Conservation (phyloP, 1,140 invertebrate genomes). For the Drosophila nannoptera region DNA sequence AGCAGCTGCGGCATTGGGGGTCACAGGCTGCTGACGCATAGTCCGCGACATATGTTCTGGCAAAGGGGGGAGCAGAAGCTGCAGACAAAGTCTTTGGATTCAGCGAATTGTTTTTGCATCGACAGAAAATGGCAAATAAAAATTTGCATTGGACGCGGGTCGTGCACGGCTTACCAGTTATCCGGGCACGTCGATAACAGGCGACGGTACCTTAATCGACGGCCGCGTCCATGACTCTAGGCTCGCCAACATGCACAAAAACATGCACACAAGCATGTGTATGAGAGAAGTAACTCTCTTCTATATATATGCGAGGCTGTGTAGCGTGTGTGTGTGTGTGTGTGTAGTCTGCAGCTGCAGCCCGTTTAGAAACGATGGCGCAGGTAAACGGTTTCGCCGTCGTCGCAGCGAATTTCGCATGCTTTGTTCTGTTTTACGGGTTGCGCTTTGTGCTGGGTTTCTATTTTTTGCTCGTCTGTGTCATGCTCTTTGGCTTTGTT, state of each 20-base stretch:
- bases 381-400: slow-evolving; percentile 40
- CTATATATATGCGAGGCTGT: not conserved
- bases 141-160: slow-evolving; percentile 31
- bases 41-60: slow-evolving; percentile 10
- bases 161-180: slow-evolving; percentile 7
- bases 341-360: slow-evolving; percentile 43
- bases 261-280: not conserved
- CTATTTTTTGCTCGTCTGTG: slow-evolving; percentile 45
- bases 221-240: slow-evolving; percentile 29
- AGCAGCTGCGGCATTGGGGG: slow-evolving; percentile 46
- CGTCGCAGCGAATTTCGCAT: slow-evolving; percentile 49
- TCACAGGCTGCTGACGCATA: slow-evolving; percentile 59
- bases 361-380: slow-evolving; percentile 42
- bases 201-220: slow-evolving; percentile 12
- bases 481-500: slow-evolving; percentile 58
- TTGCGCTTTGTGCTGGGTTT: slow-evolving; percentile 59
- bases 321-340: slow-evolving; percentile 7
- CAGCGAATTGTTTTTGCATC: slow-evolving; percentile 25
- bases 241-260: slow-evolving; percentile 1
- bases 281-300: not conserved
- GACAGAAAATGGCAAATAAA: slow-evolving; percentile 15
- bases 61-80: not conserved
- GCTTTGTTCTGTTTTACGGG: slow-evolving; percentile 54
- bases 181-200: slow-evolving; percentile 2
- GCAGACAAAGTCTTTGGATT: slow-evolving; percentile 26